Base-by-base conservation (phyloP, 37 sponge, comb jelly and placozoan genomes). In the Crambe crambe region DNA sequence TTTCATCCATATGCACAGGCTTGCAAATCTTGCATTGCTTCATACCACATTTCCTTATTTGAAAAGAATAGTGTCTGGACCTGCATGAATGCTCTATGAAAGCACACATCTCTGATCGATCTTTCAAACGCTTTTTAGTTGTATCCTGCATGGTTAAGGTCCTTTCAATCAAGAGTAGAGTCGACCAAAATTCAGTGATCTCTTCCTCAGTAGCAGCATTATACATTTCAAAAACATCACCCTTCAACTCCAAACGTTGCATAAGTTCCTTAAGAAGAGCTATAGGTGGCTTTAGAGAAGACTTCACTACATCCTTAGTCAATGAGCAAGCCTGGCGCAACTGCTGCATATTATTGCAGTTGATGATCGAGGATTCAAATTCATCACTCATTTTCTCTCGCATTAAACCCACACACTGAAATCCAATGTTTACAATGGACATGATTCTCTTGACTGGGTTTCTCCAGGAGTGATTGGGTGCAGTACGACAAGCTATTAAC, bases 351-450 rank as follows among this genome's bases (percentile, higher is more conserved):
- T 31, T 81, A 29, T 59, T 73, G 68, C 68, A 69, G 36, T 69
- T 76, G 29, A 60, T 65, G 40, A 80, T 36, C 15, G 60, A 59
- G 26, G 67, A 23, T 44, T 87, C 88, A 32, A 67, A 65, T 15
- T 74, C 81, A 15, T 68, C 81, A 51, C 41, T 6, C 76, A 74
- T 80, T 37, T 65, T 65, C 2, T 56, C 26, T 43, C 80, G 31
- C 79, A 77, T 77, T 2, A 86, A 1, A 6, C 87, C 88, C 22
- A 87, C 88, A 68, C 76, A 75, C 72, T 87, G 88, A 25, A 87
- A 58, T 9, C 85, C 85, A 31, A 84, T 31, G 73, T 84, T 84
- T 3, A 84, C 3, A 23, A 84, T 23, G 6, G 72, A 64, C 84
- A 83, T 84, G 27, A 83, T 39, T 54, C 73, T 43, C 39, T 84